phyloP scores from a whole-genome alignment of 2,888 invertebrate species.

The Loripinus fragilis region DNA sequence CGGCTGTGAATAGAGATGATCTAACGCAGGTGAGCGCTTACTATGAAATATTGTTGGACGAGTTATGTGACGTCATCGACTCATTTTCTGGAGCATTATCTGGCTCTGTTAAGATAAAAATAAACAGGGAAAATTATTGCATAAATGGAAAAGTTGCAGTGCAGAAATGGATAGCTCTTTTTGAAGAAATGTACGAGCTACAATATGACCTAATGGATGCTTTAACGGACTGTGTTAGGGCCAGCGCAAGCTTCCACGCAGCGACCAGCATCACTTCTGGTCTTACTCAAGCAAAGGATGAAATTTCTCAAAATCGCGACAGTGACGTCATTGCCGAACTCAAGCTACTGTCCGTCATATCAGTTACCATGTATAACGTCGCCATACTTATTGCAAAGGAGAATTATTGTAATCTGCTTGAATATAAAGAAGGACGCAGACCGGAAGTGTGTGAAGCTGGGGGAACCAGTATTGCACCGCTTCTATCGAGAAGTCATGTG shows the following conservation, averaged over 20 bases:
- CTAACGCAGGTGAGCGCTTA: not conserved
- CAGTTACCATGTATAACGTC: not conserved
- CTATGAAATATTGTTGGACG: not conserved
- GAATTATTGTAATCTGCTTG: not conserved
- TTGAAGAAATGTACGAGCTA: not conserved
- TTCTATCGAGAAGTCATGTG: not conserved
- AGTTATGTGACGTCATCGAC: not conserved
- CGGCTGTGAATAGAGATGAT: not conserved
- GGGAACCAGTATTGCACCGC: not conserved
- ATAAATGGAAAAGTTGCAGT: not conserved
- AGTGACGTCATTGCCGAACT: not conserved
- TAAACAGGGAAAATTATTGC: not conserved
- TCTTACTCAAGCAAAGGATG: not conserved
- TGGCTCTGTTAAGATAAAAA: not conserved
- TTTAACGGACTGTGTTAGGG: not conserved
- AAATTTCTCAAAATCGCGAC: not conserved
- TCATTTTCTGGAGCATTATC: not conserved
- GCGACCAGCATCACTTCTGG: not conserved
- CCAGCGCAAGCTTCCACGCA: not conserved
- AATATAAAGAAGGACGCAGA: not conserved
- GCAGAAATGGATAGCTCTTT: not conserved
- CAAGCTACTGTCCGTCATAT: not conserved
- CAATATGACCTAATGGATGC: constrained; percentile 4
- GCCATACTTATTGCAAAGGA: not conserved
- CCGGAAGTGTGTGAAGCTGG: not conserved